Evolutionary conservation across 2,888 invertebrate species (phyloP), one percentile per base, ranked within the genome.

Genomic region (Heliothis peltigera): DNA sequence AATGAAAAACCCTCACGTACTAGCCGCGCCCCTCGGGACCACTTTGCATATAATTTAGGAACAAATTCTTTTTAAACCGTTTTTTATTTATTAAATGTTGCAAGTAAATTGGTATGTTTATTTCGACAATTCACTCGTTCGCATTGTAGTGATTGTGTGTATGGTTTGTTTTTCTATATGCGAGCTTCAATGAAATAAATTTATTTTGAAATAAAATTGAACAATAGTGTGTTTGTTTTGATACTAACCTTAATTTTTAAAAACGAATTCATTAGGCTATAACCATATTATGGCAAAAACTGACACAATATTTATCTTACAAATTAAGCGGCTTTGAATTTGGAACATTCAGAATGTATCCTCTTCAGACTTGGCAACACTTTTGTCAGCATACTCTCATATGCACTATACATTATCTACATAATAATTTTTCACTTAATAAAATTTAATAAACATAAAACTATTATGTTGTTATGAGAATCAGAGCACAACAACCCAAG

Each of bases 1-100:
- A 68, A 64, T 80, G 70, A 69, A 79, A 77, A 77, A 54, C 73
- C 64, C 62, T 79, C 80, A 77, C 77, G 77, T 77, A 73, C 69
- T 56, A 61, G 32, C 67, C 48, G 58, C 46, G 44, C 61, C 75
- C 73, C 66, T 70, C 19, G 62, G 43, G 77, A 60, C 51, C 64
- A 46, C 66, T 77, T 77, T 79, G 73, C 80, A 73, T 79, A 77
- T 61, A 51, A 69, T 75, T 75, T 77, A 60, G 52, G 54, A 57
- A 57, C 21, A 54, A 63, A 62, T 64, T 68, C 46, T 65, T 62
- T 68, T 55, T 59, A 4, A 48, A 39, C 21, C 57, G 44, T 63
- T 69, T n/a, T 60, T 60, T 65, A 32, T 32, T 32, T 35, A 44
- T 72, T 32, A 18, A 15, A 15, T 53, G 54, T 21, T 64, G 64